Base-by-base conservation (phyloP, 2,797 vertebrate genomes). In the Numenius phaeopus region DNA sequence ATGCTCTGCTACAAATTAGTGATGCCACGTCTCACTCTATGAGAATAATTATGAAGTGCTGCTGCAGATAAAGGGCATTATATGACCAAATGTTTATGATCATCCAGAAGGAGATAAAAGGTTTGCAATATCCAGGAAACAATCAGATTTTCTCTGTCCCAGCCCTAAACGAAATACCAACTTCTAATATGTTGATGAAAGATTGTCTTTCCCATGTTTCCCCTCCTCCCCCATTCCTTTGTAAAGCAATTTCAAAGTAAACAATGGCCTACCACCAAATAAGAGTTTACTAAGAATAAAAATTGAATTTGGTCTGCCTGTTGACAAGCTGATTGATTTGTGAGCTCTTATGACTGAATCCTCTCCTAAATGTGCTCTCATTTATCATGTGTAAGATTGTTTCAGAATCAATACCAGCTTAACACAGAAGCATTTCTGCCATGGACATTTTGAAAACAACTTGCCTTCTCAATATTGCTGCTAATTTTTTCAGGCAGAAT, bases 291-390 rank as follows among this genome's bases (percentile, higher is more conserved):
- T 98, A 99, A 99, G 99, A 99, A 99, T 99, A 99, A 99, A 99
- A 99, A 99, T 99, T 99, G 99, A 99, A 99, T 99, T 99, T 99
- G 96, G 98, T 98, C 99, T 98, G 98, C 98, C 98, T 98, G 99
- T 98, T 99, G 99, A 99, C 99, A 99, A 98, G 98, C 99, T 99
- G 99, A 99, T 99, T 99, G 99, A 99, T 99, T 99, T 98, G 99
- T 98, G 99, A 99, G 99, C 99, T 97, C 98, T 99, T 98, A 98
- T 99, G 99, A 99, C 99, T 99, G 98, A 99, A 99, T 99, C 98
- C 98, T 99, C 98, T 98, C 98, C 98, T 98, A 98, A 99, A 98
- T 98, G 98, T 98, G 97, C 97, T 99, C 99, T 99, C 99, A 99
- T 99, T 99, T 99, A 99, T 99, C 99, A 99, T 98, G 98, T 98